phyloP scores from a whole-genome alignment of 1,140 invertebrate genomes.

The Achatina immaculata region DNA sequence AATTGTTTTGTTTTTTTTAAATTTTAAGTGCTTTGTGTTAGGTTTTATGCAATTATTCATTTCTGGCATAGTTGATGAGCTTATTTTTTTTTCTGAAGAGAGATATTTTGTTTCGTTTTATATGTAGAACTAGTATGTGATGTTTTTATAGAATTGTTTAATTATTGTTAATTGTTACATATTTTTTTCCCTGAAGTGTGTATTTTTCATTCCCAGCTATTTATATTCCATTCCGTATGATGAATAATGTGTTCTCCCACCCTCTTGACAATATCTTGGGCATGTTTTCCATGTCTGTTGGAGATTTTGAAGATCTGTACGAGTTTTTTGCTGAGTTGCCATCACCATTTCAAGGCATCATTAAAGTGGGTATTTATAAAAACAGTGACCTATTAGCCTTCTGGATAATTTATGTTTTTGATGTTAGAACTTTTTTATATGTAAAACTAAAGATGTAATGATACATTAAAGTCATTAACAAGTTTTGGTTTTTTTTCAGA shows the following conservation, averaged over 20 bases:
- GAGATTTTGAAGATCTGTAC: slow-evolving; percentile 61
- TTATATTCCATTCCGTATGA: slow-evolving; percentile 63
- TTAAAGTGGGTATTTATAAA: slow-evolving; percentile 59
- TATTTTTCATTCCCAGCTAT: slow-evolving; percentile 59
- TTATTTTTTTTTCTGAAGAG: no score
- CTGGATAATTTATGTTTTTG: background rate
- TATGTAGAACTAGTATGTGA: background rate
- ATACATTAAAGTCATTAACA: background rate
- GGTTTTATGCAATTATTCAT: background rate
- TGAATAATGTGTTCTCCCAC: slow-evolving; percentile 67
- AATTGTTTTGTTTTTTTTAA: background rate
- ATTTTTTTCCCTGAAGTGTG: background rate
- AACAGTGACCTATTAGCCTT: background rate
- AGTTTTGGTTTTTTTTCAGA: no score
- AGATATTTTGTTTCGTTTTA: slow-evolving; percentile 10
- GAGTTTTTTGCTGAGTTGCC: slow-evolving; percentile 44
- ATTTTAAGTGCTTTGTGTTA: background rate
- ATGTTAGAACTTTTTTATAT: background rate
- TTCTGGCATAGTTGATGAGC: background rate
- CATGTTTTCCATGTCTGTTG: slow-evolving; percentile 97
- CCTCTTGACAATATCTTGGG: slow-evolving; percentile 94
- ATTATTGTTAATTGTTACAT: no score
- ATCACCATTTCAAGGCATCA: slow-evolving; percentile 45
- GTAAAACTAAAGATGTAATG: background rate
- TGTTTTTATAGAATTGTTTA: background rate